These are phyloP conservation scores for Ophion costatus DNA, from an alignment of 2,888 invertebrate genomes.

Conservation along the genomic window DNA sequence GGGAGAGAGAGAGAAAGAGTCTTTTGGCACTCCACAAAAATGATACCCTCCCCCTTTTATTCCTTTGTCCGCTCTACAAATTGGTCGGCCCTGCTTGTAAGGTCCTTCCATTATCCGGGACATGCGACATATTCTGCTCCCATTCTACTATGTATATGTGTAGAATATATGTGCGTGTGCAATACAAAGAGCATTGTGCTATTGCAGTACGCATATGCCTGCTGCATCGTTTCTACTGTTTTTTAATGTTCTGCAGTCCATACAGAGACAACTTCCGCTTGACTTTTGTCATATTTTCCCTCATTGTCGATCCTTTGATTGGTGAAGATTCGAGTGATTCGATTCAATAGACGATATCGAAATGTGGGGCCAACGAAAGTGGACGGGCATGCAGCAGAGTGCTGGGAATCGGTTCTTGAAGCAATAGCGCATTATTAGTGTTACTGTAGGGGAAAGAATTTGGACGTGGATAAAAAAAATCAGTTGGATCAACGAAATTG, in stretches of 20 bases:
- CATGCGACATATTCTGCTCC: background rate
- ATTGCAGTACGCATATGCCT: background rate
- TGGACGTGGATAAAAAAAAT: too few species aligned
- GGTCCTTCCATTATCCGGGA: slow-evolving; percentile 56
- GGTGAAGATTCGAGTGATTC: too few species aligned
- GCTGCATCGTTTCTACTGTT: background rate
- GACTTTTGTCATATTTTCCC: background rate
- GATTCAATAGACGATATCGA: too few species aligned
- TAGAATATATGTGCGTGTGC: slow-evolving; percentile 22
- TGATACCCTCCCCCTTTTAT: slow-evolving; percentile 32
- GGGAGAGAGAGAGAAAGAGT: slow-evolving; percentile 7
- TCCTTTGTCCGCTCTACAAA: slow-evolving; percentile 39
- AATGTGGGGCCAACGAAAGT: too few species aligned
- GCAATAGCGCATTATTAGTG: too few species aligned
- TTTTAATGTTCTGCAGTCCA: background rate
- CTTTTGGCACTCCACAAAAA: slow-evolving; percentile 58
- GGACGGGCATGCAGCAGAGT: too few species aligned
- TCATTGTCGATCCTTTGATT: too few species aligned
- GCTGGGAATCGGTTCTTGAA: too few species aligned
- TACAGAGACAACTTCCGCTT: background rate
- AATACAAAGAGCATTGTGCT: background rate
- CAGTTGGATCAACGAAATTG: too few species aligned
- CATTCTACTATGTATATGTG: background rate
- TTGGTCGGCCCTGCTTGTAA: slow-evolving; percentile 59
- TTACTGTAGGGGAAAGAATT: too few species aligned